Percentiles rank a stretch among this genome's conserved stretches.
These are phyloP conservation scores for Propithecus perrieri DNA, from an alignment of 2,797 vertebrate genomes.

Conservation along the genomic window DNA sequence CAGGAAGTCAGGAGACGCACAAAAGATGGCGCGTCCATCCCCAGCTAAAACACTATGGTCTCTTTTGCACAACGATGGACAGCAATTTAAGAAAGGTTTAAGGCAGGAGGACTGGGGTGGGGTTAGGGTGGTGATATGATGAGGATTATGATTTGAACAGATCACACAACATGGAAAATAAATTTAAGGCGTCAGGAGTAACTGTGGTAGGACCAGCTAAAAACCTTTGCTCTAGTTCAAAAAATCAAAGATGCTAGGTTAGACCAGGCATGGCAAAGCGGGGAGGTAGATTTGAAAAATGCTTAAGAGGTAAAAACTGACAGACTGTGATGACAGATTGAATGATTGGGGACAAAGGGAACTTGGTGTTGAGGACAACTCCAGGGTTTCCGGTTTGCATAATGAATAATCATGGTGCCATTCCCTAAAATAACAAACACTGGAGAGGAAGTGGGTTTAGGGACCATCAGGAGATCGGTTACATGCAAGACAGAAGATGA, in stretches of 20 bases:
- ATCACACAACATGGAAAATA: background rate
- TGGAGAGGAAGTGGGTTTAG: background rate
- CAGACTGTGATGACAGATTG: background rate
- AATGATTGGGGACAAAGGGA: background rate
- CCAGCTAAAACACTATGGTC: background rate
- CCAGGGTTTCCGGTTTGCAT: background rate
- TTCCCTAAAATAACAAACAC: background rate
- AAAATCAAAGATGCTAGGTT: background rate
- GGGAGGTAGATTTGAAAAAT: background rate
- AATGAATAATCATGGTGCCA: background rate
- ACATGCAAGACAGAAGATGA: background rate
- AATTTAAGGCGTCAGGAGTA: background rate
- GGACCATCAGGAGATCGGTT: background rate
- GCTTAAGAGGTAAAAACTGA: background rate
- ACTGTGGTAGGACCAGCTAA: too few species aligned
- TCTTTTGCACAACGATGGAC: background rate
- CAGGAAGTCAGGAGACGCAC: background rate
- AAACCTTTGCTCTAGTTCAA: background rate
- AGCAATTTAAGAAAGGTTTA: background rate
- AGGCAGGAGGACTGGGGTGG: background rate
- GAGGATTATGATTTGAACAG: background rate
- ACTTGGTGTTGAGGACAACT: background rate
- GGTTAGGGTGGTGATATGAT: fast-evolving
- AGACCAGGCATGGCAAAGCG: background rate
- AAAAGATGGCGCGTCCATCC: background rate